Base-by-base conservation (phyloP, 1,140 invertebrate species). In the Drosophila miranda region DNA sequence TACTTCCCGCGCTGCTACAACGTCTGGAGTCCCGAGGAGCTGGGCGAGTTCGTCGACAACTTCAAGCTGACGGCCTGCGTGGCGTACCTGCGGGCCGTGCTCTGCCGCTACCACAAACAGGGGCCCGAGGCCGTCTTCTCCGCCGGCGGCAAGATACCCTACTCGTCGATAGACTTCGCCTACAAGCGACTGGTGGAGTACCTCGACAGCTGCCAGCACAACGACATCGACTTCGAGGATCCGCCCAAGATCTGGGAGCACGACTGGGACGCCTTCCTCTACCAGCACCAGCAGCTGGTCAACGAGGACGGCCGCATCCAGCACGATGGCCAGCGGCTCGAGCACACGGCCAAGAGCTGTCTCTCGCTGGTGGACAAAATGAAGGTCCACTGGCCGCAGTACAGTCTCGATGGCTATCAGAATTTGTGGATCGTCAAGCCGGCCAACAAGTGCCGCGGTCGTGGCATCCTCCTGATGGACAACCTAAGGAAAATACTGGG, bases 391-490 rank as follows among this genome's bases (percentile, higher is more conserved):
- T 97, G 96, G 95, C 96, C 96, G 0, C 96, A 98, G 89, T 93
- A 95, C 54, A 93, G 95, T 1, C 93, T 96, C 64, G 97, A 98
- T 90, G 97, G 97, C 0, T 92, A 94, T 43, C 93, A 94, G 58
- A 98, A 98, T 91, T 94, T 98, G 54, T 99, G 98, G 98, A 99
- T 99, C 73, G 93, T 98, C 23, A 99, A 99, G 91, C 98, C 98
- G 0, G 97, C 97, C 11, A 97, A 97, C 53, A 96, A 97, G 90
- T 98, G 97, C 68, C 93, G 97, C 3, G 98, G 98, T 0, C 93
- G 96, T 77, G 98, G 97, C 45, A 98, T 99, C 60, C 94, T 95
- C 14, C 92, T 98, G 23, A 95, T 97, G 93, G 96, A 97, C 89
- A 95, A 95, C 84, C 92, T 98, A 9, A 96, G 97, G 68, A 96